Evolutionary conservation across 2,797 vertebrate genomes (phyloP), one percentile per base, ranked within the genome.

Genomic region (Ceyx erithaca): DNA sequence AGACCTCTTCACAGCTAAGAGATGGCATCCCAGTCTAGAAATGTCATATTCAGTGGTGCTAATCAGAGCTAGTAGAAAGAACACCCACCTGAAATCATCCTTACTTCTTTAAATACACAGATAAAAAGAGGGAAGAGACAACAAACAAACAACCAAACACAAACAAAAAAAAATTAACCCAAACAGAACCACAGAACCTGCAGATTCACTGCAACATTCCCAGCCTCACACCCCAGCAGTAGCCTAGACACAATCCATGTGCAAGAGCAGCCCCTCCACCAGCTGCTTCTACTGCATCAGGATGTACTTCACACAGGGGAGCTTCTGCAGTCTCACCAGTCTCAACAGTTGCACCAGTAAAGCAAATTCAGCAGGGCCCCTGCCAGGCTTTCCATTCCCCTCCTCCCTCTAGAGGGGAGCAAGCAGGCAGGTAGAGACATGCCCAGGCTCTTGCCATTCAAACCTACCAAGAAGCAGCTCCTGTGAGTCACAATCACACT

Each of bases 1-100:
- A 91, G 67, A 76, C 28, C 35, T 76, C 70, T 80, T 57, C 67
- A 84, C 37, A 59, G 59, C 67, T 55, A 73, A 86, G 41, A 92
- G 61, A 26, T 33, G 19, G 26, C 62, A 23, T 22, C 30, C 1
- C 3, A 62, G 62, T 23, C 83, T 49, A 81, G 80, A 10, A 87
- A 35, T n/a, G 0, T 4, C 35, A 52, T 59, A 72, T 9, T 73
- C 63, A 30, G 28, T 5, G 12, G 33, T 54, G 25, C 22, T 10
- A 46, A 55, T 31, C 55, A 61, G 49, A 82, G 26, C 4, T 9
- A 15, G 13, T 6, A 15, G 79, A 69, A 71, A 78, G 31, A 87
- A 87, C 91, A 68, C 8, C 37, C 7, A 4, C 30, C 40, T 63
- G 22, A 40, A 77, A 87, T 28, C 79, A 76, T 25, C 35, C 11